Evolutionary conservation across 2,113 vertebrate species (phyloP).

Genomic region (Nipponia nippon): DNA sequence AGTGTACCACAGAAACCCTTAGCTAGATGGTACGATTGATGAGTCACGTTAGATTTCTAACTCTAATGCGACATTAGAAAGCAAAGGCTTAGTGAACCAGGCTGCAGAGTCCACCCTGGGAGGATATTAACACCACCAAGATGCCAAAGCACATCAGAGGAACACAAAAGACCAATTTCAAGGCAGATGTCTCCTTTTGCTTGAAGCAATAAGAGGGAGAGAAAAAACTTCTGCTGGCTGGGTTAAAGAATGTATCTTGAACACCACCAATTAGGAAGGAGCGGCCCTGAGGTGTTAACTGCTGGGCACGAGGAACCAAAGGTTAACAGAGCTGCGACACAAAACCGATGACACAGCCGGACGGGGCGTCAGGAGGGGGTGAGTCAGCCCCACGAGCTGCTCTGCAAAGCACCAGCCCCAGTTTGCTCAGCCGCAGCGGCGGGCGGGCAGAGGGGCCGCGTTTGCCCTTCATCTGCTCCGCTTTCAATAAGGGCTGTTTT

Average conservation of each 20-base stretch:
- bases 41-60: neutral
- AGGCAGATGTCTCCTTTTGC: neutral
- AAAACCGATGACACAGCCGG: neutral
- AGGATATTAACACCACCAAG: neutral
- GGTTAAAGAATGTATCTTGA: accelerated
- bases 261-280: neutral
- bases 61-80: neutral
- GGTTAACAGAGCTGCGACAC: neutral
- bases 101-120: neutral
- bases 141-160: neutral
- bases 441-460: neutral
- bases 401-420: neutral
- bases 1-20: neutral
- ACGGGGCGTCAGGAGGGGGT: neutral
- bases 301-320: neutral
- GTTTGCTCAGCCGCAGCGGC: neutral
- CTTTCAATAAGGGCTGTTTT: too few species aligned
- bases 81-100: neutral
- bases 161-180: neutral
- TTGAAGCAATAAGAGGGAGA: neutral
- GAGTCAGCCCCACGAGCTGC: neutral
- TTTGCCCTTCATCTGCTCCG: neutral
- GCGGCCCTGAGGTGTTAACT: neutral
- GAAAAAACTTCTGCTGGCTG: neutral
- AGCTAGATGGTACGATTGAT: accelerated